A percentile compares a stretch with the other conserved stretches of the same genome.
These are phyloP conservation scores for Tragelaphus imberbis DNA, from an alignment of 2,113 vertebrate species.

Conservation along the genomic window DNA sequence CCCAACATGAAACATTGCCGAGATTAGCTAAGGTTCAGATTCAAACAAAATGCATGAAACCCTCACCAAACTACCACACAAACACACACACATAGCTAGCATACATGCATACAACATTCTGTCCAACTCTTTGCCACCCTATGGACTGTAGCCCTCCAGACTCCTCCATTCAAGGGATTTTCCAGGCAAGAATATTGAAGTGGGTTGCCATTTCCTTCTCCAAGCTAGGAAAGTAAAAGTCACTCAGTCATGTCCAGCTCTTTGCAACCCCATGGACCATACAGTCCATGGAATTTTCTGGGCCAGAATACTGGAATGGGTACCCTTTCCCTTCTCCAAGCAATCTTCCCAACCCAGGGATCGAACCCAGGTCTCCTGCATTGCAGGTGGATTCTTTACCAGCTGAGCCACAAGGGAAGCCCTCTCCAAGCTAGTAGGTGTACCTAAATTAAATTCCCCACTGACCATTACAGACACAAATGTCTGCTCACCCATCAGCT, in stretches of 20 bases:
- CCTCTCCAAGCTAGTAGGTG: neutral
- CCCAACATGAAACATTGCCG: neutral
- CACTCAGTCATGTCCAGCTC: neutral
- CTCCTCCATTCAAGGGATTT: neutral
- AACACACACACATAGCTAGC: neutral
- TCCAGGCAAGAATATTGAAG: neutral
- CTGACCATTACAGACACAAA: neutral
- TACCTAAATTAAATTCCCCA: conserved; percentile 10
- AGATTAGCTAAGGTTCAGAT: neutral
- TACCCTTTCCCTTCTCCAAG: neutral
- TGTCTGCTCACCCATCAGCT: neutral
- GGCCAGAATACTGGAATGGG: neutral
- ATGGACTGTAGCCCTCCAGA: neutral
- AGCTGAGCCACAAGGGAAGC: neutral
- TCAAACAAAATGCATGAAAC: neutral
- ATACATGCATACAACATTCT: accelerated
- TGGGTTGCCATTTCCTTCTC: neutral
- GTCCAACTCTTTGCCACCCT: neutral
- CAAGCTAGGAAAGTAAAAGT: neutral
- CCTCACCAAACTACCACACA: neutral
- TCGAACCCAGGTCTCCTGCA: neutral
- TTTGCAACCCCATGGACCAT: neutral
- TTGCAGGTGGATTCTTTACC: neutral
- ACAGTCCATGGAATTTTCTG: neutral
- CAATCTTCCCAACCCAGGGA: neutral